Conservation (phyloP, 2,888 invertebrate species). For the Hylaea fasciaria region DNA sequence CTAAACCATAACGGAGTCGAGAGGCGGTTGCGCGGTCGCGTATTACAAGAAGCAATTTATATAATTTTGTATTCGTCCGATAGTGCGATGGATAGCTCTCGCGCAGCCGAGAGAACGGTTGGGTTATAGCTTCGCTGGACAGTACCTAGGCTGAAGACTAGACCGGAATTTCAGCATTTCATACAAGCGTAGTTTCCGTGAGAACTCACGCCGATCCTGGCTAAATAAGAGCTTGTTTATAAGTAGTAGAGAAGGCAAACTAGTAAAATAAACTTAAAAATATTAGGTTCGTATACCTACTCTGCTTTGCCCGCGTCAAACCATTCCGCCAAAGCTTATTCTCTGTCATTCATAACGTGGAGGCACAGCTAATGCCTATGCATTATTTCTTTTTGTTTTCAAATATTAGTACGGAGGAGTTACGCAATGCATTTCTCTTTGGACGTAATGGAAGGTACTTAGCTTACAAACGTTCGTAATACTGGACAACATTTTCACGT, state of each 20-base stretch:
- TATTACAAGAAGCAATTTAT: constrained; percentile 73
- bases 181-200: too few species aligned
- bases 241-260: too few species aligned
- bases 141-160: neutral
- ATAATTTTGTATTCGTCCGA: constrained; percentile 73
- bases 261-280: too few species aligned
- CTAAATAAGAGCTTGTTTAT: too few species aligned
- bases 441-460: constrained; percentile 38
- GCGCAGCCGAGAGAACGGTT: constrained; percentile 39
- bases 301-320: too few species aligned
- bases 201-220: too few species aligned
- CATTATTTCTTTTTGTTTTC: constrained; percentile 64
- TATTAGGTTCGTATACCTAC: too few species aligned
- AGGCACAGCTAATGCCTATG: constrained; percentile 66
- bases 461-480: neutral
- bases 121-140: constrained; percentile 23
- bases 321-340: neutral
- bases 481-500: constrained; percentile 4
- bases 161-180: too few species aligned
- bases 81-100: constrained; percentile 57
- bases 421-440: constrained; percentile 55
- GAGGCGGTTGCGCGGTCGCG: constrained; percentile 47
- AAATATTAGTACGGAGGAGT: constrained; percentile 48
- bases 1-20: constrained; percentile 51
- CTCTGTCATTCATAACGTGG: constrained; percentile 48